Percentiles rank a stretch among this genome's conserved stretches.
Conservation (phyloP, 2,113 vertebrate species). For the Glaucidium brasilianum region DNA sequence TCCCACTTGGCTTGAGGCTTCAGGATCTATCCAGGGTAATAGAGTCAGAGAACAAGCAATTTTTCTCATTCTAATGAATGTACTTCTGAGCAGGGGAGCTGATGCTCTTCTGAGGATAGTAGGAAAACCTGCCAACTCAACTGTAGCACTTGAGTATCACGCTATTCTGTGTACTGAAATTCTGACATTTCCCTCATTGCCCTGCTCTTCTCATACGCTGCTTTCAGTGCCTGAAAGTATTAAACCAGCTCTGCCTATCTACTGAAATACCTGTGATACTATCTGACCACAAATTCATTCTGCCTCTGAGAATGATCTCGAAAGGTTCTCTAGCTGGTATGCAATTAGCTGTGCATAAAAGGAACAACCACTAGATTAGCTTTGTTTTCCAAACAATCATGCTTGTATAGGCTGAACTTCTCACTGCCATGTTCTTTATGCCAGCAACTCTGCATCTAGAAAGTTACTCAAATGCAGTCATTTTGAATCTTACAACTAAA, state of each 20-base stretch:
- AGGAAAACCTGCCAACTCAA: neutral
- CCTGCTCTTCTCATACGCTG: neutral
- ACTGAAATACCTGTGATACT: neutral
- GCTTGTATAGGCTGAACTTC: neutral
- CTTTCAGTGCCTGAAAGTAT: neutral
- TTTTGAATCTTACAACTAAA: neutral
- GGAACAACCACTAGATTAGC: neutral
- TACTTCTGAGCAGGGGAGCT: neutral
- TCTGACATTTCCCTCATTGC: neutral
- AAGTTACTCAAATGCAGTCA: neutral
- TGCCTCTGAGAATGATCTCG: neutral
- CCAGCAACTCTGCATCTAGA: neutral
- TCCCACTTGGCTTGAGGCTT: neutral
- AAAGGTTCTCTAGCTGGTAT: neutral
- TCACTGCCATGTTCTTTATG: neutral
- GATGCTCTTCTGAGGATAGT: neutral
- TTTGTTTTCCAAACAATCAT: conserved; percentile 28
- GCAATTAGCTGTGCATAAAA: conserved; percentile 30
- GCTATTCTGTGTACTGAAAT: neutral
- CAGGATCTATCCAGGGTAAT: neutral
- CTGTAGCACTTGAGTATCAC: neutral
- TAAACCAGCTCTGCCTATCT: neutral
- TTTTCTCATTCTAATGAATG: too few relatives aligned
- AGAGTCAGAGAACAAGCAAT: too few relatives aligned
- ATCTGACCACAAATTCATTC: conserved; percentile 45